phyloP scores from a whole-genome alignment of 2,888 invertebrate species.

The Cantharis nigra region DNA sequence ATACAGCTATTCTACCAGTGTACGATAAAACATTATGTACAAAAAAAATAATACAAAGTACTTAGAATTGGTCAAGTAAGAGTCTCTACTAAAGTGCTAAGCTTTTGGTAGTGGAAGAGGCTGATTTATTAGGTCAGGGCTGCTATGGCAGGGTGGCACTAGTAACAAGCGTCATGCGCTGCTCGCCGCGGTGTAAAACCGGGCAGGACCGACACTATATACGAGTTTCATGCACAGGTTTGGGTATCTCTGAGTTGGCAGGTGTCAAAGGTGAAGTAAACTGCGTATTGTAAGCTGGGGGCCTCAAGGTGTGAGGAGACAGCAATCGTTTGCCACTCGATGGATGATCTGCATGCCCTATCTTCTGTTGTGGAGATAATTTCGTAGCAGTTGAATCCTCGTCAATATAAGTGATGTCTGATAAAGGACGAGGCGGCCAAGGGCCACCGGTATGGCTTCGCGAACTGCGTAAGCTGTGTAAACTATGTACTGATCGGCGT shows the following conservation, averaged over 20 bases:
- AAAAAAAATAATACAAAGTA: constrained; percentile 52
- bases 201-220: constrained; percentile 61
- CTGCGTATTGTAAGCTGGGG: constrained; percentile 61
- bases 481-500: constrained; percentile 96
- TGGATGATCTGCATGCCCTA: constrained; percentile 50
- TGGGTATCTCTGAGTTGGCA: constrained; percentile 64
- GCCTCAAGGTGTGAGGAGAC: constrained; percentile 56
- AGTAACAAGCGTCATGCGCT: constrained; percentile 44
- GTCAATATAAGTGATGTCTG: constrained; percentile 77
- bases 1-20: constrained; percentile 57
- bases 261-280: constrained; percentile 61
- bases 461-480: constrained; percentile 86
- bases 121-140: constrained; percentile 36
- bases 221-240: constrained; percentile 74
- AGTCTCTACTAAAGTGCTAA: constrained; percentile 53
- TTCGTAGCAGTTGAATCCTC: constrained; percentile 53
- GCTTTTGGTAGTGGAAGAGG: constrained; percentile 46
- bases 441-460: constrained; percentile 72
- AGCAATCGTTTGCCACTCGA: constrained; percentile 52
- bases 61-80: constrained; percentile 49
- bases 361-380: constrained; percentile 51
- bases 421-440: constrained; percentile 67
- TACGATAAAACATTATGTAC: constrained; percentile 55
- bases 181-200: constrained; percentile 45
- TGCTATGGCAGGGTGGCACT: constrained; percentile 38